These are phyloP conservation scores for Chrysodeixis includens DNA, from an alignment of 2,888 invertebrate genomes.

Conservation along the genomic window DNA sequence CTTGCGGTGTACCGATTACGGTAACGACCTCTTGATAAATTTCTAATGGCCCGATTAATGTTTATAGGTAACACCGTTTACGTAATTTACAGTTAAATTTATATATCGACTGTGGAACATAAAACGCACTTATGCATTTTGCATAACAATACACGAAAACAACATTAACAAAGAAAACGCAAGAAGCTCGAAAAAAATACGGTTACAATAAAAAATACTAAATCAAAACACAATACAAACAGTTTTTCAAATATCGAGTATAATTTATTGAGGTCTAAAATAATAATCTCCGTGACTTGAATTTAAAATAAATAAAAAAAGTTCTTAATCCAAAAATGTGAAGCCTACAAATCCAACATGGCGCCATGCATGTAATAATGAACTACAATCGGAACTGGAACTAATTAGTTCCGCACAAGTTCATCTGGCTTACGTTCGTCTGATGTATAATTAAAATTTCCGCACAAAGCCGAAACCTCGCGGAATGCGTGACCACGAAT, in stretches of 20 bases:
- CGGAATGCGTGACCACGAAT: constrained; percentile 83
- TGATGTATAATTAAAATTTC: constrained; percentile 82
- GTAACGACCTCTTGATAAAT: neutral
- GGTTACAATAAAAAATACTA: too few relatives aligned
- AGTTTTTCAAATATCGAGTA: too few relatives aligned
- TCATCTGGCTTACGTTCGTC: constrained; percentile 48
- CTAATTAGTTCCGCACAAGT: constrained; percentile 49
- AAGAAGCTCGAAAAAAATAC: too few relatives aligned
- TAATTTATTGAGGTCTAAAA: too few relatives aligned
- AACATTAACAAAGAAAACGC: too few relatives aligned
- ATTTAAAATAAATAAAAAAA: neutral
- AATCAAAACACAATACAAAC: too few relatives aligned
- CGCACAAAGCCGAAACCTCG: constrained; percentile 81
- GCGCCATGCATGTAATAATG: neutral
- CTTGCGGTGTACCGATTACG: constrained; percentile 1
- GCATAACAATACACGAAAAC: too few relatives aligned
- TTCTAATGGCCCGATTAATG: neutral
- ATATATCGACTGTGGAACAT: too few relatives aligned
- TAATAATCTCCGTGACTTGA: too few relatives aligned
- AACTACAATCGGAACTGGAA: constrained; percentile 10
- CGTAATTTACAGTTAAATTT: too few relatives aligned
- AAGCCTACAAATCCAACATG: neutral
- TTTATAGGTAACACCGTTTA: too few relatives aligned
- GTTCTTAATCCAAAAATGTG: neutral
- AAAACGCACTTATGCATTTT: too few relatives aligned